A percentile compares a stretch with the other conserved stretches of the same genome.
Conservation (phyloP, 1,140 invertebrate species). For the Trichogramma pretiosum region DNA sequence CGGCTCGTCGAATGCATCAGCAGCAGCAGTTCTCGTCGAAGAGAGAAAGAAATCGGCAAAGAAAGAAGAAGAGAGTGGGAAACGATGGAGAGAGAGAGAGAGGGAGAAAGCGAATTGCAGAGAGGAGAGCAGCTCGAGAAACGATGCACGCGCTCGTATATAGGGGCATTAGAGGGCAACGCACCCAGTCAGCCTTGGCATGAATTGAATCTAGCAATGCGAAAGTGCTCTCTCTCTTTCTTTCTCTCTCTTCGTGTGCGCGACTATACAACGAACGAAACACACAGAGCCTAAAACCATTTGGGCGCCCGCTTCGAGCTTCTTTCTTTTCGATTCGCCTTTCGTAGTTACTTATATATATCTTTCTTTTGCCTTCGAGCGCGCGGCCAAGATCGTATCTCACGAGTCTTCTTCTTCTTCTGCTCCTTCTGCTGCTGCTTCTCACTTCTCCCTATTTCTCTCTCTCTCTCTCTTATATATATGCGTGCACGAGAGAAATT, state of each 20-base stretch:
- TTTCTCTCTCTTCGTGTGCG: not conserved
- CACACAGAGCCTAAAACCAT: no score
- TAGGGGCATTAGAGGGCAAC: conserved; percentile 47
- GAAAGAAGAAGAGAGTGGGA: not conserved
- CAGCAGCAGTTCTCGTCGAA: no score
- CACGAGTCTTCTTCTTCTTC: no score
- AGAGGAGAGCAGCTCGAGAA: conserved; percentile 6
- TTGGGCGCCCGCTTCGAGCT: no score
- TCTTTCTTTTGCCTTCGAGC: not conserved
- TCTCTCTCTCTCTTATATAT: conserved; percentile 3
- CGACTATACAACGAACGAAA: no score
- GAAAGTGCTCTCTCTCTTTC: conserved; percentile 31
- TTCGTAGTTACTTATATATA: no score
- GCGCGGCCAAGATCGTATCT: conserved; percentile 15
- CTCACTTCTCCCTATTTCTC: not conserved
- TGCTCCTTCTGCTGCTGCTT: no score
- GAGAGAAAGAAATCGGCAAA: no score
- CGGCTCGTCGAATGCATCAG: no score
- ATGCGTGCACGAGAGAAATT: no score
- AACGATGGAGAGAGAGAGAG: conserved; percentile 10
- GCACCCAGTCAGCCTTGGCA: conserved; percentile 48
- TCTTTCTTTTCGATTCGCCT: no score
- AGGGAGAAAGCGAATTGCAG: not conserved
- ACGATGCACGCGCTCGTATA: conserved; percentile 32
- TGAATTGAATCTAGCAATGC: conserved; percentile 48